Evolutionary conservation across 37 sponge, comb jelly and placozoan genomes (phyloP), one percentile per base, ranked within the genome.

Genomic region (Halichondria panicea): DNA sequence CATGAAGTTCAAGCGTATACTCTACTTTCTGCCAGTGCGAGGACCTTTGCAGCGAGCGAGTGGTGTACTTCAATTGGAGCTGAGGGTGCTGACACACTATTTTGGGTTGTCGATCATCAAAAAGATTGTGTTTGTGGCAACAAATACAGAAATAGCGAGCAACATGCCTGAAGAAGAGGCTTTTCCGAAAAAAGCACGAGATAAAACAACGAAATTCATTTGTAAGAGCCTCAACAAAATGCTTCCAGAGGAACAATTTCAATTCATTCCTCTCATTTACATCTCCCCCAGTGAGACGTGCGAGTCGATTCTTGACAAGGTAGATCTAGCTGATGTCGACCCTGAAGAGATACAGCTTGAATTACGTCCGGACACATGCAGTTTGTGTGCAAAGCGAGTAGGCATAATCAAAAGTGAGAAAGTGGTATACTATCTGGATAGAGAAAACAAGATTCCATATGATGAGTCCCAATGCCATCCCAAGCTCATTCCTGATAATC

Each of bases 121-220:
- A 18, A 41, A 36, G 46, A 82, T 82, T 74, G 68, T 82, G 12
- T 57, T 72, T 55, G 82, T 82, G 3, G 68, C 68, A 18, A 82
- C 82, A 11, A 32, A 39, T 3, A 24, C 35, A 22, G 21, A 35
- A 8, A 32, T 40, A 1, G 18, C 13, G 19, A 55, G 58, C 57
- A 32, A 2, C 21, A 54, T 39, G 28, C 15, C 43, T 43, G 69
- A 74, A n/a, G 25, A 37, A 1, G 74, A 54, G 9, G 53, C 35
- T 2, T 77, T 77, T 52, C 34, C 41, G 19, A 38, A 44, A 46
- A 66, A 65, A 36, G 53, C 48, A 5, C 48, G 64, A 15, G 37
- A 43, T 37, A 12, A 3, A 4, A 63, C 65, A 22, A 27, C 64
- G 55, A 30, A 65, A 48, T 22, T 52, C 32, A 53, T 77, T 2